Evolutionary conservation across 2,888 invertebrate genomes (phyloP).

Genomic region (Agrilus biguttatus): DNA sequence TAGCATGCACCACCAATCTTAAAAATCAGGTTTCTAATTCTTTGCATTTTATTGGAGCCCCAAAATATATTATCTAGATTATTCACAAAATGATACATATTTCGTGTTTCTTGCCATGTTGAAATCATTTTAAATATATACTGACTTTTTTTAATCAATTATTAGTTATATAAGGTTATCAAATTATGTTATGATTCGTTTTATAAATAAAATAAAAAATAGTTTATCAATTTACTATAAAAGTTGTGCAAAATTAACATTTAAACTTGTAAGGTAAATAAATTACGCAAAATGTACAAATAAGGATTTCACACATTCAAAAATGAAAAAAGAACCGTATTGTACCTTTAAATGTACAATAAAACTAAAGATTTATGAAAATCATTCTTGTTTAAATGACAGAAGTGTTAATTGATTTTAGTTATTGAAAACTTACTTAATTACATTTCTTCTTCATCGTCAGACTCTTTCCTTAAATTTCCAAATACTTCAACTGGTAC

Average conservation of each 20-base stretch:
- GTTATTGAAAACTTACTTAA: too few relatives aligned
- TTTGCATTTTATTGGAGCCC: constrained; percentile 60
- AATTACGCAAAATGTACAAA: too few relatives aligned
- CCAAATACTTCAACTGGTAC: constrained; percentile 85
- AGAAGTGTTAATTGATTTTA: too few relatives aligned
- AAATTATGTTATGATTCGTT: background rate
- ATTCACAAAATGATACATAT: background rate
- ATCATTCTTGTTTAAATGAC: too few relatives aligned
- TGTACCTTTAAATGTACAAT: too few relatives aligned
- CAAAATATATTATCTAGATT: constrained; percentile 46
- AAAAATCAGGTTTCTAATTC: constrained; percentile 64
- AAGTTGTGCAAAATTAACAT: too few relatives aligned
- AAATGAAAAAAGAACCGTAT: too few relatives aligned
- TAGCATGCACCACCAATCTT: constrained; percentile 31
- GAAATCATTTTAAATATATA: background rate
- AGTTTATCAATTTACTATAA: too few relatives aligned
- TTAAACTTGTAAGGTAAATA: too few relatives aligned
- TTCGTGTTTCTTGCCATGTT: background rate
- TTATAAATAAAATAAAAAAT: background rate
- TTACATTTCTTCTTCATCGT: constrained; percentile 6
- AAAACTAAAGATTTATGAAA: too few relatives aligned
- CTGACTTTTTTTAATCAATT: background rate
- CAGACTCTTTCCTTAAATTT: constrained; percentile 40
- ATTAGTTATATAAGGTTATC: background rate
- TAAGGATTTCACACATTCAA: too few relatives aligned